These are phyloP conservation scores for Megamerina dolium DNA, from an alignment of 2,888 invertebrate genomes.

Conservation along the genomic window DNA sequence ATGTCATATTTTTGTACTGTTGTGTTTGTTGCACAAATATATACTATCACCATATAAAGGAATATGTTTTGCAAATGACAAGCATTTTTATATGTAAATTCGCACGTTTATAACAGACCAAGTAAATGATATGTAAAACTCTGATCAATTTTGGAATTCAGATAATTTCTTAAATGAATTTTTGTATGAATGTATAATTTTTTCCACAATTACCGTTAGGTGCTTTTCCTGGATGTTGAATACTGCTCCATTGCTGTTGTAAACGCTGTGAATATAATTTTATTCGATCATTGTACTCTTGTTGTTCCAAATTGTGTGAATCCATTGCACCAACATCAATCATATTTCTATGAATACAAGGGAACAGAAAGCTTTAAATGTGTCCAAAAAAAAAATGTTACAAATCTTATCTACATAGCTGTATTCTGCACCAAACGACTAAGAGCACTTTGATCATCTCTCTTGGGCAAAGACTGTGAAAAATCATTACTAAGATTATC, in stretches of 20 bases:
- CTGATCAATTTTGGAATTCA: no score
- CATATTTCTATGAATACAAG: slow-evolving; percentile 62
- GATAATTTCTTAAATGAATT: no score
- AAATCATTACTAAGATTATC: slow-evolving; percentile 60
- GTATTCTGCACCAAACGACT: slow-evolving; percentile 85
- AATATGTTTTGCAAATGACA: no score
- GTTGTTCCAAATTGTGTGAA: slow-evolving; percentile 79
- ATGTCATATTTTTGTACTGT: no score
- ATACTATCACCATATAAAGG: no score
- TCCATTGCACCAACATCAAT: slow-evolving; percentile 91
- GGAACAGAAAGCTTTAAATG: no score
- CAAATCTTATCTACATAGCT: slow-evolving; percentile 66
- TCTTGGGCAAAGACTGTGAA: slow-evolving; percentile 62
- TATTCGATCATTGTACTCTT: slow-evolving; percentile 79
- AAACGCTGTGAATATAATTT: slow-evolving; percentile 61
- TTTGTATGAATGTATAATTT: no score
- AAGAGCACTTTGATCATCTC: slow-evolving; percentile 87
- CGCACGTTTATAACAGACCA: no score
- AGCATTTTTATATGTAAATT: no score
- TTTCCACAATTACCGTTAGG: slow-evolving; percentile 42
- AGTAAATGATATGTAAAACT: no score
- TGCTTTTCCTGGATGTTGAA: slow-evolving; percentile 39
- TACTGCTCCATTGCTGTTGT: slow-evolving; percentile 52
- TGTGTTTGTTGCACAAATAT: no score
- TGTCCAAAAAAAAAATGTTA: no score